Percentiles rank a stretch among this genome's conserved stretches.
These are phyloP conservation scores for Laspeyria flexula DNA, from an alignment of 2,888 invertebrate genomes.

Conservation along the genomic window DNA sequence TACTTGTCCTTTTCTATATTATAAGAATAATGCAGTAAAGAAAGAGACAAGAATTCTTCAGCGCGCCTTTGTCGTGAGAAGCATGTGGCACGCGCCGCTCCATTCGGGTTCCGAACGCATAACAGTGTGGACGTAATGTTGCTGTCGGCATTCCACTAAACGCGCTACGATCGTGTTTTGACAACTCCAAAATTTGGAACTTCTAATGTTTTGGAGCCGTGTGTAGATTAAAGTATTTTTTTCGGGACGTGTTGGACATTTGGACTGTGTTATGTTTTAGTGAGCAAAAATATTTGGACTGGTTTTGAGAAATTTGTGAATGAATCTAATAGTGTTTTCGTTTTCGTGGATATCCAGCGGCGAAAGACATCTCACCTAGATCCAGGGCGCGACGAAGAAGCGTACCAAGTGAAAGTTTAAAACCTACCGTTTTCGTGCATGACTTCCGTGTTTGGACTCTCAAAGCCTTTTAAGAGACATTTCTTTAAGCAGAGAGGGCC, in stretches of 20 bases:
- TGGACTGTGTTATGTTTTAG: constrained; percentile 42
- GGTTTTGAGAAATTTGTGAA: constrained; percentile 42
- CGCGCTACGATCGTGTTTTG: constrained; percentile 75
- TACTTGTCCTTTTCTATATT: constrained; percentile 71
- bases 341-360: constrained; percentile 61
- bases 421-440: constrained; percentile 61
- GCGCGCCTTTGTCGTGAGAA: constrained; percentile 56
- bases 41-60: constrained; percentile 72
- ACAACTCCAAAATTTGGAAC: constrained; percentile 57
- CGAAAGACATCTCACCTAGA: constrained; percentile 73
- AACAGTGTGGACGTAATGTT: constrained; percentile 63
- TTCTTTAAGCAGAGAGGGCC: constrained; percentile 44
- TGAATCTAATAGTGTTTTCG: constrained; percentile 54
- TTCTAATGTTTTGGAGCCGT: constrained; percentile 34
- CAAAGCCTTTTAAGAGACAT: constrained; percentile 51
- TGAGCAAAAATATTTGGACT: constrained; percentile 46
- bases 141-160: constrained; percentile 52
- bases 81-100: constrained; percentile 82
- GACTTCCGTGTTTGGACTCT: constrained; percentile 54
- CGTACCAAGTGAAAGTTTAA: constrained; percentile 76
- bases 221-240: constrained; percentile 24
- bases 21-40: constrained; percentile 51
- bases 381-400: constrained; percentile 65
- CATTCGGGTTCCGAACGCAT: constrained; percentile 80
- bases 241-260: constrained; percentile 38